Evolutionary conservation across 2,797 vertebrate species (phyloP), one percentile per base, ranked within the genome.

Genomic region (Tolypeutes matacus): DNA sequence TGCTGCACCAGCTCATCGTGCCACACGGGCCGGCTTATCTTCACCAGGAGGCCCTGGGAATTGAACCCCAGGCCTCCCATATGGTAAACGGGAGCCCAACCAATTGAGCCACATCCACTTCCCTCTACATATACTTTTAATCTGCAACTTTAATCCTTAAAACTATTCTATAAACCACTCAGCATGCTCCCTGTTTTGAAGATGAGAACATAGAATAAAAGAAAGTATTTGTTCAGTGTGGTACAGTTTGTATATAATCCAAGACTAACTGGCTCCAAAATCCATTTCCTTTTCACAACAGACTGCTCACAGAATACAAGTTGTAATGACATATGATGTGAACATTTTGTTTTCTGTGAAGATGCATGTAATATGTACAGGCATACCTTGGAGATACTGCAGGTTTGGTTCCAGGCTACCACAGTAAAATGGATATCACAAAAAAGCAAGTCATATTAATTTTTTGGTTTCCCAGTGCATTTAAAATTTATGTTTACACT

Each of bases 131-230:
- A 78, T 42, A 56, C 7, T 83, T 89, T 83, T 87, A 56, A 56
- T 56, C 53, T 17, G 17, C 53, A 56, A 56, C 53, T 56, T 18
- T 56, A 62, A 84, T 75, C 31, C 25, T 93, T 58, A 96, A 86
- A 95, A 72, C 46, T 80, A 23, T 94, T 81, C 46, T 93, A 34
- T 94, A 67, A 92, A 89, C 65, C 49, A 83, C 49, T 77, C 58
- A 27, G 69, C 64, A 77, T 64, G 34, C 90, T 84, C 21, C 73
- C 72, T n/a, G 4, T 60, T 78, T 89, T 67, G 67, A 86, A 87
- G 53, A 77, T 27, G 51, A 60, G n/a, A 73, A 91, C 86, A 46
- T 36, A 65, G 14, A 56, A 56, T 89, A 31, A 83, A 81, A 77
- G 46, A 58, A 93, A 78, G n/a, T 85, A 78, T 92, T 89, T 86